Conservation (phyloP, 2,113 vertebrate genomes). For the Bubo scandiacus region DNA sequence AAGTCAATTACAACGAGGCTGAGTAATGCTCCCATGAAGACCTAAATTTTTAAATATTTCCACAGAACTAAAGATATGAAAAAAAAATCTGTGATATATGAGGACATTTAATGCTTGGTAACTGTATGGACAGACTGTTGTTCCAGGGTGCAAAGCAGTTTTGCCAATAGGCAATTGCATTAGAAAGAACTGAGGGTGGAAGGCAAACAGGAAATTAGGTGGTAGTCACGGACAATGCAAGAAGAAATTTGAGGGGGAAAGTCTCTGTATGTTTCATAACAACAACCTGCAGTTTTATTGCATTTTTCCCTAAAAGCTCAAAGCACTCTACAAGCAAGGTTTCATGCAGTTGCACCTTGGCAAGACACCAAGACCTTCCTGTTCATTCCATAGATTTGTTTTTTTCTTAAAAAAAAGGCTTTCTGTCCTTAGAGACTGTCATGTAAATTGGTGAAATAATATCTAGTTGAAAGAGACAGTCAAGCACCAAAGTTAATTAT, state of each 20-base stretch:
- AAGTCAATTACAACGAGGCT: background rate
- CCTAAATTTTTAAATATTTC: background rate
- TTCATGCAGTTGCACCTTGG: background rate
- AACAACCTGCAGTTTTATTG: background rate
- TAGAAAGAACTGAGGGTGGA: background rate
- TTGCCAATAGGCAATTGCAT: background rate
- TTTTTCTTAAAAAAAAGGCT: background rate
- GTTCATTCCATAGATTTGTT: background rate
- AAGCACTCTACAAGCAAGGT: background rate
- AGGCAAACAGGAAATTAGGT: background rate
- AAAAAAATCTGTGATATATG: background rate
- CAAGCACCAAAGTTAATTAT: slow-evolving; percentile 14
- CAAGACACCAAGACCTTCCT: slow-evolving; percentile 6
- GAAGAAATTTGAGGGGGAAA: background rate
- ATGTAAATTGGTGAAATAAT: slow-evolving; percentile 24
- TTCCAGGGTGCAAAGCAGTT: background rate
- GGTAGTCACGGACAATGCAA: rapidly evolving
- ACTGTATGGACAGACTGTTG: background rate
- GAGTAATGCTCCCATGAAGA: background rate
- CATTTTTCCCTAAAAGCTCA: background rate
- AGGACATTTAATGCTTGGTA: background rate
- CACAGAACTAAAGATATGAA: background rate
- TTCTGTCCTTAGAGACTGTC: slow-evolving; percentile 1
- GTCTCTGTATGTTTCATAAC: background rate
- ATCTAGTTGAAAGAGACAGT: slow-evolving; percentile 30